Percentiles rank a stretch among this genome's conserved stretches.
phyloP scores from a whole-genome alignment of 2,888 invertebrate species.

The Cheilosia pagana region DNA sequence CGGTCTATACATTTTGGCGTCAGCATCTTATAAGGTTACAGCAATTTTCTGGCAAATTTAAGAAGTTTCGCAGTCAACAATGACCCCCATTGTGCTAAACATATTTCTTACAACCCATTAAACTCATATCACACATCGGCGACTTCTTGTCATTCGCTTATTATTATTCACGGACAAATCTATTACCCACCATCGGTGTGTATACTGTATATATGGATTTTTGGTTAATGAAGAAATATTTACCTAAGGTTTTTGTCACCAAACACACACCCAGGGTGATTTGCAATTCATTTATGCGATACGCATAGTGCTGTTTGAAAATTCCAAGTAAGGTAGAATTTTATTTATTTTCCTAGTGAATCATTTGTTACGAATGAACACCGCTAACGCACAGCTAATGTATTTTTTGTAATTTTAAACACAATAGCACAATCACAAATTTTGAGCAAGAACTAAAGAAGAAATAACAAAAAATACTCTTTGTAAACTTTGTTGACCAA shows the following conservation, averaged over 20 bases:
- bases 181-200: slow-evolving; percentile 12
- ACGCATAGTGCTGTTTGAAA: background rate
- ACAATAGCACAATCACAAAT: too few relatives aligned
- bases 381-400: too few relatives aligned
- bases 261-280: slow-evolving; percentile 24
- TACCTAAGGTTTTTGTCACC: slow-evolving; percentile 32
- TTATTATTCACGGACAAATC: slow-evolving; percentile 42
- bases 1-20: background rate
- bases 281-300: slow-evolving; percentile 31
- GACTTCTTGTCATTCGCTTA: slow-evolving; percentile 4
- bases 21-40: slow-evolving; percentile 8
- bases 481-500: too few relatives aligned
- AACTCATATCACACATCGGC: slow-evolving; percentile 12
- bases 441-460: too few relatives aligned
- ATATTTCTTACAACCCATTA: slow-evolving; percentile 12
- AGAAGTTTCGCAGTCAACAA: slow-evolving; percentile 29
- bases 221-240: slow-evolving; percentile 26
- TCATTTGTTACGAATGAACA: slow-evolving; percentile 3
- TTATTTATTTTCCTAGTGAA: slow-evolving; percentile 10
- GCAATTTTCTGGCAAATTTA: slow-evolving; percentile 14
- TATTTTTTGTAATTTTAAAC: too few relatives aligned
- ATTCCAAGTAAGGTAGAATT: slow-evolving; percentile 1
- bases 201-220: background rate
- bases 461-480: too few relatives aligned
- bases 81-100: slow-evolving; percentile 28